These are phyloP conservation scores for Trichonephila clavipes DNA, from an alignment of 1,140 invertebrate genomes.

Conservation along the genomic window DNA sequence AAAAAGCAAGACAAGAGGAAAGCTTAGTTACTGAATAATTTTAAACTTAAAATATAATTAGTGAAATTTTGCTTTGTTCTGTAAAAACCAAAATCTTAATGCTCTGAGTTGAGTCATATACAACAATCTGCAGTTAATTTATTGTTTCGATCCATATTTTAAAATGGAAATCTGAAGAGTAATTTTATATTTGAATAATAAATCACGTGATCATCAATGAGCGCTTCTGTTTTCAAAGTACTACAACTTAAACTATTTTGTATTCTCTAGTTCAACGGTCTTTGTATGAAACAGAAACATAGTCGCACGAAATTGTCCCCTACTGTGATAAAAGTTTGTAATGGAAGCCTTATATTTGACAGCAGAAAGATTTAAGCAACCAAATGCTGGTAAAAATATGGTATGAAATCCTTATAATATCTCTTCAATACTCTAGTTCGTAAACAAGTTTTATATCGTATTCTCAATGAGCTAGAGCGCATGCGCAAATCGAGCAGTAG, in stretches of 20 bases:
- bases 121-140: no score
- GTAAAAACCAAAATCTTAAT: no score
- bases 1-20: no score
- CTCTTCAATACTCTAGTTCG: background rate
- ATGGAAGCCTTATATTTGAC: constrained; percentile 71
- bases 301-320: background rate
- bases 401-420: constrained; percentile 52
- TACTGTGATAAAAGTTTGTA: constrained; percentile 10
- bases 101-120: no score
- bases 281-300: background rate
- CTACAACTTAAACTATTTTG: background rate
- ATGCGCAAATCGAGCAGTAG: constrained; percentile 45
- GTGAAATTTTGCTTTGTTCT: no score
- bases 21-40: no score
- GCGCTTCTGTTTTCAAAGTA: background rate
- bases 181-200: background rate
- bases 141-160: background rate
- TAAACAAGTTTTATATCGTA: constrained; percentile 31
- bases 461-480: constrained; percentile 9
- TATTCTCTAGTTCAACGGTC: background rate
- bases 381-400: constrained; percentile 60
- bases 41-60: no score
- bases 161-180: background rate
- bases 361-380: constrained; percentile 69
- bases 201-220: background rate